Conservation (phyloP, 2,797 vertebrate species). For the Heteromormyrus szaboi region DNA sequence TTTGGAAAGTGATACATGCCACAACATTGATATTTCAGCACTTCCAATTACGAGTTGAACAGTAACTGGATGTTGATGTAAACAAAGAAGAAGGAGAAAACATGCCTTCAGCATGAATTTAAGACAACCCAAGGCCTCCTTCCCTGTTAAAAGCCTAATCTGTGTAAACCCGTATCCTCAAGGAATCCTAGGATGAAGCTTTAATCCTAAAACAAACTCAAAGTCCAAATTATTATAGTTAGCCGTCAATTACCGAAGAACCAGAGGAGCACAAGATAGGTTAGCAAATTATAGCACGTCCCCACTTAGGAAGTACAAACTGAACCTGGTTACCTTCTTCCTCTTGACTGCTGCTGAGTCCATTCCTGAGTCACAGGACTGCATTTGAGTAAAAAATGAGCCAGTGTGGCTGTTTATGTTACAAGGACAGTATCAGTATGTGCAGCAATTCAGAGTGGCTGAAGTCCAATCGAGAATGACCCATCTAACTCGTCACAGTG, state of each 20-base stretch:
- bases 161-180: background rate
- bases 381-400: background rate
- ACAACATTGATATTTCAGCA: too few relatives aligned
- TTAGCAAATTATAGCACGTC: background rate
- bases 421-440: background rate
- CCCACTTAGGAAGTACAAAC: background rate
- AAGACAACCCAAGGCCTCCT: background rate
- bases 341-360: background rate
- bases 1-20: background rate
- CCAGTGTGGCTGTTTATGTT: background rate
- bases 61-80: background rate
- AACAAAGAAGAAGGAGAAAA: background rate
- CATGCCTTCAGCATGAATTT: background rate
- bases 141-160: background rate
- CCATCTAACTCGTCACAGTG: background rate
- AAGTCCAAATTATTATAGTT: background rate
- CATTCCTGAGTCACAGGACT: background rate
- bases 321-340: background rate
- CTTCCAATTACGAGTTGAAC: background rate
- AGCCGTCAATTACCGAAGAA: background rate
- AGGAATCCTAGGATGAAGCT: background rate
- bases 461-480: background rate
- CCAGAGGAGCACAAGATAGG: background rate
- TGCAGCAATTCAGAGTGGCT: background rate
- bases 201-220: background rate